These are phyloP conservation scores for Leptarthrus brevirostris DNA, from an alignment of 2,888 invertebrate species.

Conservation along the genomic window DNA sequence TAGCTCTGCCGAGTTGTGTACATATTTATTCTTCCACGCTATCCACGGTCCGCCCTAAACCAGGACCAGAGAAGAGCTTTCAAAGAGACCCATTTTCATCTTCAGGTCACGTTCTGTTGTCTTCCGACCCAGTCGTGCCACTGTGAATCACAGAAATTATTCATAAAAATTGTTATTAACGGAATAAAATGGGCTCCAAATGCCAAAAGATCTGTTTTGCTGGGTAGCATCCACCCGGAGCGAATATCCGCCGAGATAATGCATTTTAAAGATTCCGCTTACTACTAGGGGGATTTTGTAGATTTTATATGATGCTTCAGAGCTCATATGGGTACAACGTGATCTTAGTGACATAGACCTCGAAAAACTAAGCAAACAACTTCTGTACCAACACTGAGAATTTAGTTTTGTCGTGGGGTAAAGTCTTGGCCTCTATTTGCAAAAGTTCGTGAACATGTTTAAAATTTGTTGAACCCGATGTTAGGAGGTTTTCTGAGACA, in stretches of 20 bases:
- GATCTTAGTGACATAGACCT: constrained; percentile 2
- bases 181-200: constrained; percentile 49
- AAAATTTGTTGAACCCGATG: background rate
- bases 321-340: constrained; percentile 9
- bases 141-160: constrained; percentile 51
- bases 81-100: constrained; percentile 23
- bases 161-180: constrained; percentile 52
- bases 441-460: background rate
- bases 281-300: constrained; percentile 17
- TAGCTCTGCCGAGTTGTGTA: background rate
- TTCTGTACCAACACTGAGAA: background rate
- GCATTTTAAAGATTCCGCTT: constrained; percentile 41
- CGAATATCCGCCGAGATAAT: constrained; percentile 16
- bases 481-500: background rate
- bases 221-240: constrained; percentile 15
- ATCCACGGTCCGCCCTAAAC: background rate
- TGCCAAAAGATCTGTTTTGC: constrained; percentile 47
- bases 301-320: background rate
- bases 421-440: background rate
- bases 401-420: background rate
- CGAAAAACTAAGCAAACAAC: too few relatives aligned
- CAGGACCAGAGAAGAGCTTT: background rate
- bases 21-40: background rate
- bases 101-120: constrained; percentile 46
- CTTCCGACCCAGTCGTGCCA: constrained; percentile 33